phyloP scores from a whole-genome alignment of 2,888 invertebrate species.

The Ischnus inquisitorius region DNA sequence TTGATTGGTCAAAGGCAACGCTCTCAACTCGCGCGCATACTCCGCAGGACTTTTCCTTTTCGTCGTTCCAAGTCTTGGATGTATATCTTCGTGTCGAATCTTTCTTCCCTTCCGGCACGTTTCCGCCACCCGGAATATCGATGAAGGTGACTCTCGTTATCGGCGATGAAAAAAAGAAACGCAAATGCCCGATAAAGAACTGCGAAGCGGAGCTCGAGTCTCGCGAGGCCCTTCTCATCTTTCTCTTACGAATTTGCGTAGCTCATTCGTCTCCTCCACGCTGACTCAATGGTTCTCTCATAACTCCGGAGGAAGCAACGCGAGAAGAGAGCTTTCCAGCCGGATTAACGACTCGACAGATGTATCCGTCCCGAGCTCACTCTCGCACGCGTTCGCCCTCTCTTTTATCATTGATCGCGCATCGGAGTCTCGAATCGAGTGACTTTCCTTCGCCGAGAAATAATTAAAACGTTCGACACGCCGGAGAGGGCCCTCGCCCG shows the following conservation, averaged over 20 bases:
- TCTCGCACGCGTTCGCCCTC: background rate
- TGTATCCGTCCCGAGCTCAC: conserved; percentile 3
- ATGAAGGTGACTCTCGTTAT: conserved; percentile 61
- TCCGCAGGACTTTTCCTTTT: conserved; percentile 45
- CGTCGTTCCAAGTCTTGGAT: conserved; percentile 36
- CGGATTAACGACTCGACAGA: conserved; percentile 35
- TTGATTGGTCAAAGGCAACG: conserved; percentile 62
- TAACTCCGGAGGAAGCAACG: background rate
- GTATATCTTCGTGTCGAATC: conserved; percentile 20
- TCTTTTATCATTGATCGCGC: conserved; percentile 7
- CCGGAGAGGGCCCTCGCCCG: background rate
- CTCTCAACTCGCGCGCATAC: background rate
- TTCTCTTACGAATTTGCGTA: conserved; percentile 23
- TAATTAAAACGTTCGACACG: conserved; percentile 2
- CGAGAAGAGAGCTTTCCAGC: conserved; percentile 4
- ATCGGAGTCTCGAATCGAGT: background rate
- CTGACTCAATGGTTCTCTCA: conserved; percentile 7
- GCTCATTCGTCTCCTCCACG: background rate
- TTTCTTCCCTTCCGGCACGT: conserved; percentile 46
- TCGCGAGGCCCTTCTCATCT: conserved; percentile 6
- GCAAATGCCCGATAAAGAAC: background rate
- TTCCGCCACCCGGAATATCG: conserved; percentile 47
- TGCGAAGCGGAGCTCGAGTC: conserved; percentile 30
- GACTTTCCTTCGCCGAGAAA: background rate
- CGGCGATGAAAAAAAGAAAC: conserved; percentile 24